Percentiles rank a stretch among this genome's conserved stretches.
phyloP scores from a whole-genome alignment of 2,797 vertebrate genomes.

The Micrastur ruficollis region DNA sequence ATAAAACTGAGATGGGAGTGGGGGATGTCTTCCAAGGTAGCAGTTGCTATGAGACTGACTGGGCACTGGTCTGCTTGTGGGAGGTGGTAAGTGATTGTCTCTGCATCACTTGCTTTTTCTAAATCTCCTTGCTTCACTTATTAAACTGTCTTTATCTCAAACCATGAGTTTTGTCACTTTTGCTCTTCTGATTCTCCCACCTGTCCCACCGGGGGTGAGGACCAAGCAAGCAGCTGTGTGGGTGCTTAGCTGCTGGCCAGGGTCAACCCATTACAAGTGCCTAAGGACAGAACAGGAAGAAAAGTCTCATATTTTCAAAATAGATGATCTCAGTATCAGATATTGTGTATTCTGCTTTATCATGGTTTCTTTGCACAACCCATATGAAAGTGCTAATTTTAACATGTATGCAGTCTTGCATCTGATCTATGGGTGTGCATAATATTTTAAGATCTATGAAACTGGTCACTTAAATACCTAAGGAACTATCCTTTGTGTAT shows the following conservation, averaged over 20 bases:
- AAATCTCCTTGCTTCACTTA: background rate
- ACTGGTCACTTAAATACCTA: background rate
- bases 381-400: background rate
- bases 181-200: background rate
- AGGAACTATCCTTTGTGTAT: background rate
- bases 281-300: background rate
- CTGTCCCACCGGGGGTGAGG: background rate
- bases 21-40: background rate
- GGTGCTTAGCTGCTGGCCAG: background rate
- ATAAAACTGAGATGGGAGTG: background rate
- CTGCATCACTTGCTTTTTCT: background rate
- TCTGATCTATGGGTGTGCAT: background rate
- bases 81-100: background rate
- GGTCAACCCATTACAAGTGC: background rate
- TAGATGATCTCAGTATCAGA: background rate
- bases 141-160: background rate
- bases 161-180: background rate
- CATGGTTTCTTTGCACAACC: background rate
- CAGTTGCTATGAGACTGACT: background rate
- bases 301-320: background rate
- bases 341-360: background rate
- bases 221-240: accelerated
- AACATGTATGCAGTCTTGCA: background rate
- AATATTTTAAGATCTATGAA: background rate
- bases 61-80: background rate